A percentile compares a stretch with the other conserved stretches of the same genome.
Conservation (phyloP, 2,797 vertebrate genomes). For the Carduelis carduelis region DNA sequence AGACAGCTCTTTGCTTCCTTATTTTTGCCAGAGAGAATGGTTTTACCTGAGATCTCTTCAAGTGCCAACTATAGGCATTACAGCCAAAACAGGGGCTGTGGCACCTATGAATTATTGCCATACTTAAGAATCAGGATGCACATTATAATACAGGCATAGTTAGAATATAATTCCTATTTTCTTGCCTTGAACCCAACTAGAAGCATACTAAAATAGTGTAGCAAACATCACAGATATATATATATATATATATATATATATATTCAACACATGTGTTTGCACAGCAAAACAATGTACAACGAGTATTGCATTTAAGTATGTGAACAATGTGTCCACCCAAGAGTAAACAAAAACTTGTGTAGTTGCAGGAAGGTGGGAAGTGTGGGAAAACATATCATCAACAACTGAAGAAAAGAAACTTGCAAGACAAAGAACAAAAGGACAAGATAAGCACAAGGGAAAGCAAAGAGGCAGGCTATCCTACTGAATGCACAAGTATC, state of each 20-base stretch:
- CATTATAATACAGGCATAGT: neutral
- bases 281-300: neutral
- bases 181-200: neutral
- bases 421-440: neutral
- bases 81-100: neutral
- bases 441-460: neutral
- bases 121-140: neutral
- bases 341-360: neutral
- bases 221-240: neutral
- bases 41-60: neutral
- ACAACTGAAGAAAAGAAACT: neutral
- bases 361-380: neutral
- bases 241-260: accelerated
- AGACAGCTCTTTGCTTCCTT: neutral
- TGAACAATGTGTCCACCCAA: neutral
- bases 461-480: neutral
- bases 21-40: neutral
- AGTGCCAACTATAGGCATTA: neutral
- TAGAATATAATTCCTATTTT: neutral
- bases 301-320: neutral
- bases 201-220: neutral
- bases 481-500: neutral
- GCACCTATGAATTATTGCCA: neutral
- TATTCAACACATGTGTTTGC: neutral
- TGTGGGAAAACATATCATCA: neutral